A percentile compares a stretch with the other conserved stretches of the same genome.
Conservation (phyloP, 2,797 vertebrate species). For the Erithacus rubecula region DNA sequence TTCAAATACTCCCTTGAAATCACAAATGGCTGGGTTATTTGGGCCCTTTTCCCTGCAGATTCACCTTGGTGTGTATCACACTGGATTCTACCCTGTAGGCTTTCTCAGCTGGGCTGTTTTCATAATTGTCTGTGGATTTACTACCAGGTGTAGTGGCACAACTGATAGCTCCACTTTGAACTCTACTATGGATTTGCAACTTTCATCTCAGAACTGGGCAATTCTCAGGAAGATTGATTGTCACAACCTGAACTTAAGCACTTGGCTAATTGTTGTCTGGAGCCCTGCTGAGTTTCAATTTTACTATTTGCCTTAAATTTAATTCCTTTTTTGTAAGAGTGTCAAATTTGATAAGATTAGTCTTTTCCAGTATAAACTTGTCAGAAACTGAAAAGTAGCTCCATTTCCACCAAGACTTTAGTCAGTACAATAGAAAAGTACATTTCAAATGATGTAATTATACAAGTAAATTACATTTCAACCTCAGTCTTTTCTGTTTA, state of each 20-base stretch:
- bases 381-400: neutral
- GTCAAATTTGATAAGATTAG: neutral
- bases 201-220: neutral
- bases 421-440: neutral
- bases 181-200: neutral
- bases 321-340: neutral
- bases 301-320: conserved; percentile 2
- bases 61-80: neutral
- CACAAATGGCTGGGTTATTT: neutral
- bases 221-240: neutral
- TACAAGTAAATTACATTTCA: neutral
- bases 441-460: neutral
- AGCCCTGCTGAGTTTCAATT: neutral
- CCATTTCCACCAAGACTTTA: neutral
- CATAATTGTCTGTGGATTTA: neutral
- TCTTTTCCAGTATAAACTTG: conserved; percentile 1
- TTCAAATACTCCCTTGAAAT: neutral
- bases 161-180: neutral
- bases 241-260: neutral
- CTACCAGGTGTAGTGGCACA: fast-evolving
- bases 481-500: neutral
- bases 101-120: neutral
- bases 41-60: neutral
- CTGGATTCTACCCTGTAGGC: neutral
- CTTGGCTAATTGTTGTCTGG: neutral